phyloP scores from a whole-genome alignment of 2,113 vertebrate species.

The Dromaius novaehollandiae region DNA sequence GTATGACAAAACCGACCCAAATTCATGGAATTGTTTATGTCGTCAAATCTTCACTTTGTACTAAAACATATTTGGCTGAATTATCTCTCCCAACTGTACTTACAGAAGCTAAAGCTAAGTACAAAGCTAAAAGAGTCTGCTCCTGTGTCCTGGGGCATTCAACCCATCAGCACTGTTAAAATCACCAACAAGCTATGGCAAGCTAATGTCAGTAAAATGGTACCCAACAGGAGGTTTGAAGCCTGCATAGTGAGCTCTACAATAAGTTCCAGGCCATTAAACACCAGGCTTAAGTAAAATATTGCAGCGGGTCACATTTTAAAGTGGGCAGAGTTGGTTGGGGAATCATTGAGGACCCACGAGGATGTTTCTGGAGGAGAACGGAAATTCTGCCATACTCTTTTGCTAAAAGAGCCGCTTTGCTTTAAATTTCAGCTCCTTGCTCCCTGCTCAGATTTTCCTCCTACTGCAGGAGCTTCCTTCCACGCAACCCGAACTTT shows the following conservation, averaged over 20 bases:
- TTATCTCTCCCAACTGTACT: not conserved
- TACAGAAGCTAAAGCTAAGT: not conserved
- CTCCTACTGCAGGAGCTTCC: not conserved
- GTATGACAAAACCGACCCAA: not conserved
- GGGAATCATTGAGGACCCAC: not conserved
- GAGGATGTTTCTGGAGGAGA: not conserved
- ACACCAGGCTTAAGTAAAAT: conserved; percentile 34
- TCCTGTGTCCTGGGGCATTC: not conserved
- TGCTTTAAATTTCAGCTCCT: not conserved
- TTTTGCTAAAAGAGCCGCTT: not conserved
- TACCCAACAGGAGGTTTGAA: conserved; percentile 49
- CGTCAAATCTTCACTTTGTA: not conserved
- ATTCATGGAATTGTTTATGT: not conserved
- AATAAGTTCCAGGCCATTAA: conserved; percentile 54
- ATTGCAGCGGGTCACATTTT: conserved; percentile 24
- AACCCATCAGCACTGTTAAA: conserved; percentile 12
- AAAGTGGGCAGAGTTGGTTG: not conserved
- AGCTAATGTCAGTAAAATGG: conserved; percentile 50
- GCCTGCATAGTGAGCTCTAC: conserved; percentile 24
- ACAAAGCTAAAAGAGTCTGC: not conserved
- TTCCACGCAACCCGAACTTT: not conserved
- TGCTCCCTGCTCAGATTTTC: not conserved
- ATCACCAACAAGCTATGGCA: conserved; percentile 22
- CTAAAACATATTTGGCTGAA: not conserved
- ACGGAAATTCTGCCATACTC: not conserved